Conservation (phyloP, 2,888 invertebrate species). For the Alentia gelatinosa region DNA sequence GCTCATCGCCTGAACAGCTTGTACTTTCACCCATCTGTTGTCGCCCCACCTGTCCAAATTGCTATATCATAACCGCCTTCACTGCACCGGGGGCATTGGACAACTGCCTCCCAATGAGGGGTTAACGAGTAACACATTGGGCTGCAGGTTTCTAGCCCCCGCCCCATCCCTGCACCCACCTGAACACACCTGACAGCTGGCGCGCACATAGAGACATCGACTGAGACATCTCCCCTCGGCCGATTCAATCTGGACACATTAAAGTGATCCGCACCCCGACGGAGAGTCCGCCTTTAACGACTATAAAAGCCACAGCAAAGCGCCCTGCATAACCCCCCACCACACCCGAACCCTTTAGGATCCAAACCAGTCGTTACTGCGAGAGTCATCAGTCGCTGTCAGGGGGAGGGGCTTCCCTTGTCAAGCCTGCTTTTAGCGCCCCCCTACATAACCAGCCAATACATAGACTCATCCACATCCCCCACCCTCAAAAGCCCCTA, state of each 20-base stretch:
- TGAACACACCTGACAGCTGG: conserved; percentile 15
- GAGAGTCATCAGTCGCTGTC: not conserved
- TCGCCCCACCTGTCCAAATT: conserved; percentile 2
- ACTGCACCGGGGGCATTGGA: not conserved
- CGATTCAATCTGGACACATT: conserved; percentile 15
- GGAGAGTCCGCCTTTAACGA: not conserved
- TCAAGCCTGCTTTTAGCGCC: not conserved
- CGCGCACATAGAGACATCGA: not conserved
- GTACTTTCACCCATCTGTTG: not conserved
- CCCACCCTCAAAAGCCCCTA: not conserved
- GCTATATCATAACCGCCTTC: not conserved
- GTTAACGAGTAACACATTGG: not conserved
- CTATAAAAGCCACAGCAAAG: conserved; percentile 1
- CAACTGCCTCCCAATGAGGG: not conserved
- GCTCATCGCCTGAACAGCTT: not conserved
- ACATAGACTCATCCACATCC: not conserved
- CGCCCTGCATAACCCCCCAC: not conserved
- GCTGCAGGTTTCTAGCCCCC: not conserved
- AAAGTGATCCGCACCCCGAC: not conserved
- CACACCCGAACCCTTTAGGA: not conserved
- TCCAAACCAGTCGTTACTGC: conserved; percentile 15
- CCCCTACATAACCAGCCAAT: not conserved
- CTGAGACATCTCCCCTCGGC: not conserved
- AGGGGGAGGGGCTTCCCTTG: not conserved
- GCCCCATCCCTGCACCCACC: not conserved